A percentile compares a stretch with the other conserved stretches of the same genome.
Evolutionary conservation across 2,888 invertebrate species (phyloP).

Genomic region (Lycocerus yunnanus): DNA sequence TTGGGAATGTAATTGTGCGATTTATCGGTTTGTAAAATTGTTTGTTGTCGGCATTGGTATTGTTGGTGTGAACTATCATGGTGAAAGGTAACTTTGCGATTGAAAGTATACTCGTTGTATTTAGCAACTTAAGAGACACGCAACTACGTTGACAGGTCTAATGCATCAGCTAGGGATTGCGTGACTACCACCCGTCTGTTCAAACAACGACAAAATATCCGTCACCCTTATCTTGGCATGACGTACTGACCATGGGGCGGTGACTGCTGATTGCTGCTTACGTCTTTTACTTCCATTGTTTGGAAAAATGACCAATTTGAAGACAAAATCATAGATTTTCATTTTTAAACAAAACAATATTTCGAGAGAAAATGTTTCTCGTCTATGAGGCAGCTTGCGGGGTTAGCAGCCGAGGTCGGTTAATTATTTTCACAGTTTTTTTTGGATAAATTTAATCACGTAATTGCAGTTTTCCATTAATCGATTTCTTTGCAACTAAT

Average conservation of each 20-base stretch:
- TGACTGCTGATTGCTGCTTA: slow-evolving; percentile 28
- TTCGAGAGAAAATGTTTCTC: neutral
- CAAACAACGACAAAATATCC: slow-evolving; percentile 33
- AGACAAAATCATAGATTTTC: neutral
- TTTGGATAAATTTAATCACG: neutral
- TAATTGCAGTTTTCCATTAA: neutral
- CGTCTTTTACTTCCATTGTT: slow-evolving; percentile 7
- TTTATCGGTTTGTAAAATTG: neutral
- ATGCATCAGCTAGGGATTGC: slow-evolving; percentile 27
- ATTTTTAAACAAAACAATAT: neutral
- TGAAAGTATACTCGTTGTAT: slow-evolving; percentile 24
- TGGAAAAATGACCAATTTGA: neutral
- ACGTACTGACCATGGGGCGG: slow-evolving; percentile 26
- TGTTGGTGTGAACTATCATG: slow-evolving; percentile 21
- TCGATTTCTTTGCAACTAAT: neutral
- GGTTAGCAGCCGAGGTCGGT: neutral
- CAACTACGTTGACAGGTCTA: slow-evolving; percentile 28
- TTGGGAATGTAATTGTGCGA: neutral
- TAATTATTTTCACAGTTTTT: neutral
- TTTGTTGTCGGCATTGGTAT: slow-evolving; percentile 14
- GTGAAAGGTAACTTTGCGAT: slow-evolving; percentile 22
- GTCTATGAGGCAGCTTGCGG: neutral
- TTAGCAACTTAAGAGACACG: slow-evolving; percentile 23
- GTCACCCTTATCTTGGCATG: slow-evolving; percentile 33
- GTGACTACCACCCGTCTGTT: slow-evolving; percentile 30